These are phyloP conservation scores for Arvicanthis niloticus DNA, from an alignment of 2,113 vertebrate genomes.

Conservation along the genomic window DNA sequence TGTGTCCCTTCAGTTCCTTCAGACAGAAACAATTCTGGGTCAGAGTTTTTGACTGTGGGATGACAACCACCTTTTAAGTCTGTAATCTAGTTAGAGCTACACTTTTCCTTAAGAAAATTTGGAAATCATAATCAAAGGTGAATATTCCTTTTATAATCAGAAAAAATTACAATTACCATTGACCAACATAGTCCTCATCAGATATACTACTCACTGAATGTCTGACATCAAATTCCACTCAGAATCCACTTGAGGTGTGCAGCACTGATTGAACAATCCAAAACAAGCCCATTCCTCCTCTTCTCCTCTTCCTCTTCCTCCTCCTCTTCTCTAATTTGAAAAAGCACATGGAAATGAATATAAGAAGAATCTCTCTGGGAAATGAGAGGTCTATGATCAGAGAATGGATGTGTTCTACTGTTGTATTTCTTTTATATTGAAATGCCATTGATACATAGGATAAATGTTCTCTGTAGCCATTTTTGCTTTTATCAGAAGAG, in stretches of 20 bases:
- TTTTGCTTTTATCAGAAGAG: not conserved
- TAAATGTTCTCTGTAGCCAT: not conserved
- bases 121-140: not conserved
- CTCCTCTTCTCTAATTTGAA: not conserved
- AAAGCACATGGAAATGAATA: slow-evolving; percentile 32
- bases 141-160: not conserved
- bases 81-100: not conserved
- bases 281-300: not conserved
- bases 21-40: too few relatives aligned
- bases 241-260: not conserved
- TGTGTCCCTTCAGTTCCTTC: too few relatives aligned
- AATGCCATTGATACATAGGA: not conserved
- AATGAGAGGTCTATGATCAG: not conserved
- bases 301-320: too few relatives aligned
- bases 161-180: not conserved
- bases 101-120: not conserved
- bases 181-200: not conserved
- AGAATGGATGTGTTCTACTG: not conserved
- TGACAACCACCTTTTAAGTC: not conserved
- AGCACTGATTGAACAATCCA: not conserved
- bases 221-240: not conserved
- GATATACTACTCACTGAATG: not conserved
- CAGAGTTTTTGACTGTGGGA: too few relatives aligned
- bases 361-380: slow-evolving; percentile 3
- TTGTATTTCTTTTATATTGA: not conserved